Percentiles rank a stretch among this genome's conserved stretches.
phyloP scores from a whole-genome alignment of 2,888 invertebrate species.

The Volucella zonaria region DNA sequence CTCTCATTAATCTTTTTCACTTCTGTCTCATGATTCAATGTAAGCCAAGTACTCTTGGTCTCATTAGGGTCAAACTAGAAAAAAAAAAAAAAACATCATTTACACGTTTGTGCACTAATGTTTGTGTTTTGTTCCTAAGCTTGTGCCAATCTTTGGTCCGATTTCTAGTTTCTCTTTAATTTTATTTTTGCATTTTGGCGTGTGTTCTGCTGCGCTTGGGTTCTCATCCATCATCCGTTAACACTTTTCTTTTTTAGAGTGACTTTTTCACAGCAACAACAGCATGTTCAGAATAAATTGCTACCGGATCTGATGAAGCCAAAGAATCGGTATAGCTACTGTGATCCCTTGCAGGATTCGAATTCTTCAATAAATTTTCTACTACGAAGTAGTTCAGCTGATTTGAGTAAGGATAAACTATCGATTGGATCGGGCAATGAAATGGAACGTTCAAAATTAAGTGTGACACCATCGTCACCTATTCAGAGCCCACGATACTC shows the following conservation, averaged over 20 bases:
- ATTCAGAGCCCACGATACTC: slow-evolving; percentile 82
- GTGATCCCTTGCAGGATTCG: slow-evolving; percentile 74
- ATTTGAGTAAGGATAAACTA: slow-evolving; percentile 76
- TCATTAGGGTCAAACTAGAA: slow-evolving; percentile 44
- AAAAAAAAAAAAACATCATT: slow-evolving; percentile 8
- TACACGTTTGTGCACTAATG: slow-evolving; percentile 34
- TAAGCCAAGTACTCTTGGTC: slow-evolving; percentile 33
- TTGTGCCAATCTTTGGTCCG: slow-evolving; percentile 67
- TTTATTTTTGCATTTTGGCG: slow-evolving; percentile 51
- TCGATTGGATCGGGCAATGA: slow-evolving; percentile 72
- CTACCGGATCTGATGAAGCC: slow-evolving; percentile 76
- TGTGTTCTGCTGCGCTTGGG: slow-evolving; percentile 35
- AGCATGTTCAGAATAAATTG: slow-evolving; percentile 74
- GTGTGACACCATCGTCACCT: slow-evolving; percentile 82
- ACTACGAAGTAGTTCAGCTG: slow-evolving; percentile 77
- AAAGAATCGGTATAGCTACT: slow-evolving; percentile 79
- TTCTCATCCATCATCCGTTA: slow-evolving; percentile 33
- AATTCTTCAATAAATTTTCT: slow-evolving; percentile 75
- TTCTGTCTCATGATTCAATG: slow-evolving; percentile 22
- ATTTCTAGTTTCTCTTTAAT: slow-evolving; percentile 40
- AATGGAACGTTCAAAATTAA: slow-evolving; percentile 79
- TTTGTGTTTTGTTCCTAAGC: slow-evolving; percentile 47
- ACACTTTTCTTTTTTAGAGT: slow-evolving; percentile 55
- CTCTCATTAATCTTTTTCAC: no score
- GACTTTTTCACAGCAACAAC: slow-evolving; percentile 68